Base-by-base conservation (phyloP, 2,113 vertebrate species). In the Oncorhynchus keta region DNA sequence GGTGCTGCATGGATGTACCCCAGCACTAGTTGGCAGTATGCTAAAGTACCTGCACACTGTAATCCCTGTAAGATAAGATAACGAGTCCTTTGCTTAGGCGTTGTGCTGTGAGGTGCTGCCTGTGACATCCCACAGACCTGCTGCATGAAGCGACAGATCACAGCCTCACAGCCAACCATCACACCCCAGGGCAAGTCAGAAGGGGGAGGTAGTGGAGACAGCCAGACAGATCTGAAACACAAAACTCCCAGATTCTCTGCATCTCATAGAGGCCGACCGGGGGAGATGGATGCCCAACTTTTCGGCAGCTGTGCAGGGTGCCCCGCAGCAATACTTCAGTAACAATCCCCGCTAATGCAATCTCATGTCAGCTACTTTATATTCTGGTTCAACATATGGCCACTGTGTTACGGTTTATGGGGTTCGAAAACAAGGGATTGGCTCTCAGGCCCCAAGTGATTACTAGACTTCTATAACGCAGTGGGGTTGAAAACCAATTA, bases 11-110 rank as follows among this genome's bases (percentile, higher is more conserved):
- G 39, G 9, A 45, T 45, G 3, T 45, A 45, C 39, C 39, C 9
- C 39, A 30, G 75, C 79, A 75, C 78, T 84, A 83, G 79, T 24
- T 77, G 78, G 72, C 70, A 28, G 13, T 32, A 0, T 74, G 51
- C 59, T 57, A 83, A 67, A 76, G 62, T 85, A 86, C 84, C 79
- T 85, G 81, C 76, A 80, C 79, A 78, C 76, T 68, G 72, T 68
- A 45, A 82, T 78, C 75, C 30, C 81, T 82, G 79, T 72, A 80
- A 81, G 83, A 86, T 89, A 77, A 85, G 80, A 87, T 85, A 88
- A 81, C 70, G 39, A 72, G 66, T 16, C 14, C 28, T 32, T 4
- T 16, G 3, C 65, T 14, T 4, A 32, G 26, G 28, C 2, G 3
- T 2, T 24, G 9, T 45, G 9, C 39, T 12, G 39, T 45, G 39